Conservation (phyloP, 2,113 vertebrate species). For the Stomatorhinus ivindoensis region DNA sequence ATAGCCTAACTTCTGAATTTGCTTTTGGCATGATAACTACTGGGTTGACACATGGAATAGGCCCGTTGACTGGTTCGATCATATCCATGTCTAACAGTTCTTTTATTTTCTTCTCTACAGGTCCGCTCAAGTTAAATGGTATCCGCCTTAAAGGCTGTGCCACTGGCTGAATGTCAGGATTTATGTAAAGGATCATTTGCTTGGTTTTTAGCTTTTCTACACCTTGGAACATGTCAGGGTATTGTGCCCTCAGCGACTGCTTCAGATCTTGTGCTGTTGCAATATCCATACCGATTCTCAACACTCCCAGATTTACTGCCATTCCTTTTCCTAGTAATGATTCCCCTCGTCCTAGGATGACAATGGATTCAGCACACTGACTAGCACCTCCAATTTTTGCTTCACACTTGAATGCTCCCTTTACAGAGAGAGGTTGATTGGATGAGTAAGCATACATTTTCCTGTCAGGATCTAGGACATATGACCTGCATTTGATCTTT, state of each 20-base stretch:
- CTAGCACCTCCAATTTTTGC: no score
- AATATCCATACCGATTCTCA: constrained; percentile 20
- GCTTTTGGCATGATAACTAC: constrained; percentile 7
- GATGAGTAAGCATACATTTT: constrained; percentile 24
- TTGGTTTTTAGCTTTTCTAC: constrained; percentile 23
- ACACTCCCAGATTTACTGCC: constrained; percentile 14
- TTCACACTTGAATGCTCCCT: constrained; percentile 25
- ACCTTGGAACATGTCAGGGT: constrained; percentile 18
- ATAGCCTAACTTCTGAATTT: background rate
- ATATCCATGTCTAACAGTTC: background rate
- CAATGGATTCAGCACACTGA: constrained; percentile 2
- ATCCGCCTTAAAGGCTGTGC: background rate
- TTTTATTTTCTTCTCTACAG: background rate
- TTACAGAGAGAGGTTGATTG: constrained; percentile 8
- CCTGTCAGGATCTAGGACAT: constrained; percentile 11
- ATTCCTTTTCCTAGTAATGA: constrained; percentile 18
- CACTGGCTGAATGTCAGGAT: constrained; percentile 8
- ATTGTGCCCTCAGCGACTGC: background rate
- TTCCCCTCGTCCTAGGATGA: constrained; percentile 13
- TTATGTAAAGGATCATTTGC: background rate
- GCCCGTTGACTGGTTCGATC: background rate
- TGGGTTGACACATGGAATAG: background rate
- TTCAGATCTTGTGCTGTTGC: constrained; percentile 17
- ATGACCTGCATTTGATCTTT: constrained; percentile 16
- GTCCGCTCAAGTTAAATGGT: constrained; percentile 8